Evolutionary conservation across 1,140 invertebrate genomes (phyloP), one percentile per base, ranked within the genome.

Genomic region (Hyphantria cunea): DNA sequence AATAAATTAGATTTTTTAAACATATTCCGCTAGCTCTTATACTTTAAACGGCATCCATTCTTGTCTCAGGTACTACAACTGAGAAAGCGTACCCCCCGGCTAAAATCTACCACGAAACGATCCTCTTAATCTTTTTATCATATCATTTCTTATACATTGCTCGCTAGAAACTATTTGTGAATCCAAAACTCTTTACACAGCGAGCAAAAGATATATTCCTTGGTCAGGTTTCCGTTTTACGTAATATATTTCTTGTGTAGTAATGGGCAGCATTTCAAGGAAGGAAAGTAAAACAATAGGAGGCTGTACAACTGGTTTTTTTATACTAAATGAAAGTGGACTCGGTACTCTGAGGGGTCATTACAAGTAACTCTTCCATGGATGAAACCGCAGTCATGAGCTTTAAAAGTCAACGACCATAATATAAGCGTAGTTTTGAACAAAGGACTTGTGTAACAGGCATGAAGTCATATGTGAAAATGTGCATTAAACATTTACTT

Each of bases 1-100:
- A 25, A 25, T 25, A 3, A 25, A 1, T 12, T 34, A 25, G 37
- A n/a, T 7, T 39, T 9, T 0, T 2, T 3, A 3, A n/a, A 39
- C n/a, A 39, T 39, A 39, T 32, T 11, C 25, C 17, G 52, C 61
- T 41, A 32, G 6, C n/a, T 31, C 6, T 53, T 50, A 39, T 59
- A 4, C 11, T 37, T 58, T 63, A 45, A 37, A 42, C 62, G 51
- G 59, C 37, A 53, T 10, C 25, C 34, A 49, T 50, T 66, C 59
- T 60, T 41, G 60, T 64, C 56, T 55, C 50, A 52, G 64, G 55
- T 63, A 60, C 34, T 54, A 39, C 51, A 31, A 58, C 72, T 61
- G 63, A 68, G 64, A 61, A 47, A 66, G 54, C 51, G 50, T 54
- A 68, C 64, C 73, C 70, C 55, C 65, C 51, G 70, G 73, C 67